phyloP scores from a whole-genome alignment of 2,797 vertebrate species.

The Gorsachius magnificus region DNA sequence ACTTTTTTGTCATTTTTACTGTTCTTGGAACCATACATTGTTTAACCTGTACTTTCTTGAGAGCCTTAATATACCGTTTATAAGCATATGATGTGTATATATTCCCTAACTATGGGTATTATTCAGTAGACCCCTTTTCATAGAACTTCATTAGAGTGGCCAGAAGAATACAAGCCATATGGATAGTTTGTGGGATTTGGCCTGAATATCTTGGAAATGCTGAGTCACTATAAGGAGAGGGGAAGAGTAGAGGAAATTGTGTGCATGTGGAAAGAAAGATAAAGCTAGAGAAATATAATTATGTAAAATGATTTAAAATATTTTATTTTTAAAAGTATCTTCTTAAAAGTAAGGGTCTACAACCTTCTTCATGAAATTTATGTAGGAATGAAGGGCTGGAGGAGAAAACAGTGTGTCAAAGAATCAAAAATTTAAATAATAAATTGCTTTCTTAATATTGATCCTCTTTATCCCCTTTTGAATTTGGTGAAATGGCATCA shows the following conservation, averaged over 20 bases:
- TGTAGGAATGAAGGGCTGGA: not conserved
- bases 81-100: not conserved
- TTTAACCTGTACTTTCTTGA: not conserved
- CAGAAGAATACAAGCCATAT: not conserved
- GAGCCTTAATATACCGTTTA: not conserved
- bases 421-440: not conserved
- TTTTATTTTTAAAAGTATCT: not conserved
- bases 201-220: conserved; percentile 21
- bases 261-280: not conserved
- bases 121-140: not conserved
- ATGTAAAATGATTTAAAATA: not conserved
- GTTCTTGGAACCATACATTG: not conserved
- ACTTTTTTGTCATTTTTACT: not conserved
- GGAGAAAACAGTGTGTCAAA: not conserved
- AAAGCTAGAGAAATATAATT: not conserved
- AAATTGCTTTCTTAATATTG: not conserved
- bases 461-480: not conserved
- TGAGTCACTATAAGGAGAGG: conserved; percentile 31
- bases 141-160: not conserved
- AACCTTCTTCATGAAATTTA: not conserved
- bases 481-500: not conserved
- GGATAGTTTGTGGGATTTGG: not conserved
- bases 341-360: not conserved
- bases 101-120: not conserved
- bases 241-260: not conserved